Percentiles rank a stretch among this genome's conserved stretches.
phyloP scores from a whole-genome alignment of 1,140 invertebrate species.

The Drosophila elegans region DNA sequence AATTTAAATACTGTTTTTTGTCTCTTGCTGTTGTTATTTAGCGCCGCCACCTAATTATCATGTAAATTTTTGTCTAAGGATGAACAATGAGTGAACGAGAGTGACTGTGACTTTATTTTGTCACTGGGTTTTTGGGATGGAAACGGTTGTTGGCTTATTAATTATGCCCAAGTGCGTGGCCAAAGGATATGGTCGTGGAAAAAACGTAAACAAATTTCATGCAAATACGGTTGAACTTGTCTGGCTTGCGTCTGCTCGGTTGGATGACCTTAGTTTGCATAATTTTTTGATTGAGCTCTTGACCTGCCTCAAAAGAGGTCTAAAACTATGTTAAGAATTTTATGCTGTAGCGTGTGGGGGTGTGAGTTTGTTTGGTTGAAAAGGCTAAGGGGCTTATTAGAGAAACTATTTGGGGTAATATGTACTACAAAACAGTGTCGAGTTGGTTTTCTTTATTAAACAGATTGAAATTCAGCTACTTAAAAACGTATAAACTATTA shows the following conservation, averaged over 20 bases:
- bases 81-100: constrained; percentile 35
- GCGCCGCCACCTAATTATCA: constrained; percentile 76
- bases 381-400: neutral
- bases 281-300: constrained; percentile 73
- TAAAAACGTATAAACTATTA: neutral
- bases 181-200: constrained; percentile 60
- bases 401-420: neutral
- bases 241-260: constrained; percentile 45
- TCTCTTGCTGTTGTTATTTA: constrained; percentile 29
- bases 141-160: constrained; percentile 66
- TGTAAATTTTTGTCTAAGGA: constrained; percentile 79
- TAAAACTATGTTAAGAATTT: constrained; percentile 7
- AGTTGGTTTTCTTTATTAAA: no score
- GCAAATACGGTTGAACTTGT: constrained; percentile 67
- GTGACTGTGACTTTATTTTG: constrained; percentile 42
- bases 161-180: constrained; percentile 83
- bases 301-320: constrained; percentile 66
- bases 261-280: constrained; percentile 79
- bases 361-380: neutral
- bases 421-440: neutral
- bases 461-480: neutral
- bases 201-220: constrained; percentile 73
- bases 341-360: neutral
- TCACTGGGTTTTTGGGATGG: constrained; percentile 40
- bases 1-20: constrained; percentile 69